Base-by-base conservation (phyloP, 2,888 invertebrate genomes). In the Tillus elongatus region DNA sequence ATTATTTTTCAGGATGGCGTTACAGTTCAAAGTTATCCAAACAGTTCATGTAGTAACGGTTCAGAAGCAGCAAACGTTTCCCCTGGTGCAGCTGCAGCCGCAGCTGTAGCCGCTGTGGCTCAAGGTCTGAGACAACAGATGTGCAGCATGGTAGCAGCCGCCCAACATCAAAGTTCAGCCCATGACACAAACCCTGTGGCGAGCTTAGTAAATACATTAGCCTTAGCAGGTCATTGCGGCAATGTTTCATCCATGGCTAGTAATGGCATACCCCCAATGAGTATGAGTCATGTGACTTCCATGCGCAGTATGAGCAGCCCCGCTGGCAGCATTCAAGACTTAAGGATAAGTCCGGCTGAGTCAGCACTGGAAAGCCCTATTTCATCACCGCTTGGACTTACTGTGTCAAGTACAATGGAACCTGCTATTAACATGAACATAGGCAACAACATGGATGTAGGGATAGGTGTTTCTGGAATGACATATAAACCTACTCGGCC, bases 71-170 rank as follows among this genome's bases (percentile, higher is more conserved):
- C 6, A 8, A 19, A 19, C 24, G 72, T 74, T 42, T 77, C 79
- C 3, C 79, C 79, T 34, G 75, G 75, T 37, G 80, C 82, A 8
- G 85, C 86, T 11, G 79, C 82, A 30, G 85, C 87, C 34, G 87
- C 87, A 19, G 88, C 88, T 24, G 86, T 87, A 27, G 86, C 86
- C 8, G 85, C 85, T 11, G 87, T 88, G 37, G 88, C 88, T 10
- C 86, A 86, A 67, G 85, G 85, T 29, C 70, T 88, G 39, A 75
- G 87, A 34, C 87, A 88, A 50, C 88, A 88, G 66, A 86, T 88
- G 84, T 82, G 82, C 72, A 80, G 77, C 63, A 81, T 82, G 80
- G 80, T 81, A 39, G 85, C 84, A 1, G 79, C 78, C 3, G 70
- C 74, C 49, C 69, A 73, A 60, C 66, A 57, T 68, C 72, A 59